Percentiles rank a stretch among this genome's conserved stretches.
Evolutionary conservation across 1,140 invertebrate species (phyloP).

Genomic region (Onthophagus taurus): DNA sequence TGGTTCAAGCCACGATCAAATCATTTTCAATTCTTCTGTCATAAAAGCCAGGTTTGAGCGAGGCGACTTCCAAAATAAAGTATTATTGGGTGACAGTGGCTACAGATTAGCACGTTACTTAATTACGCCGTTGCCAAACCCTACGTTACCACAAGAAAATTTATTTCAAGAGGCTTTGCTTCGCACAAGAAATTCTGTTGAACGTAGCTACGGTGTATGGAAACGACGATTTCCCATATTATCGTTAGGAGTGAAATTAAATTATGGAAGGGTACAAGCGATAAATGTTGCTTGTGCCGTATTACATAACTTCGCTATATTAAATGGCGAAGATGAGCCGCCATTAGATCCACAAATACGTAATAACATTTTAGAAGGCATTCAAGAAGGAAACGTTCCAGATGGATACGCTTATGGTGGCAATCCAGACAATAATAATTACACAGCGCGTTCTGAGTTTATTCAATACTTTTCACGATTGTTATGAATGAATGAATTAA

Average conservation of each 20-base stretch:
- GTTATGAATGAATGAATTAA: too few species aligned
- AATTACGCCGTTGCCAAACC: constrained; percentile 25
- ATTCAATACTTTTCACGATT: too few species aligned
- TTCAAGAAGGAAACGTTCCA: too few species aligned
- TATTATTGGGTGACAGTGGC: constrained; percentile 12
- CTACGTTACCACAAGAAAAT: constrained; percentile 19
- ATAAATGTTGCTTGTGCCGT: constrained; percentile 34
- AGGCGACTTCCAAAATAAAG: constrained; percentile 21
- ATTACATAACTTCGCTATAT: constrained; percentile 34
- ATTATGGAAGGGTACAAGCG: constrained; percentile 21
- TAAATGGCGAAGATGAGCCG: constrained; percentile 6
- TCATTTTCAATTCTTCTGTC: constrained; percentile 17
- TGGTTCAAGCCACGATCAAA: constrained; percentile 21
- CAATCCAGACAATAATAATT: too few species aligned
- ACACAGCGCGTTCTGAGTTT: too few species aligned
- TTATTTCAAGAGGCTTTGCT: constrained; percentile 29
- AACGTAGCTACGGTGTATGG: constrained; percentile 33
- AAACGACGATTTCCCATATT: constrained; percentile 36
- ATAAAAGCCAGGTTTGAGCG: constrained; percentile 8
- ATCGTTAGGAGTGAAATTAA: constrained; percentile 22
- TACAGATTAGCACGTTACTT: constrained; percentile 20
- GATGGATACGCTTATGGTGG: too few species aligned
- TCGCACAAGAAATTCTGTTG: constrained; percentile 34
- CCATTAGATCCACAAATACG: too few species aligned
- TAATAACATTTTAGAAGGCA: too few species aligned